phyloP scores from a whole-genome alignment of 2,113 vertebrate species.

The Dolichallabes microphthalmus region DNA sequence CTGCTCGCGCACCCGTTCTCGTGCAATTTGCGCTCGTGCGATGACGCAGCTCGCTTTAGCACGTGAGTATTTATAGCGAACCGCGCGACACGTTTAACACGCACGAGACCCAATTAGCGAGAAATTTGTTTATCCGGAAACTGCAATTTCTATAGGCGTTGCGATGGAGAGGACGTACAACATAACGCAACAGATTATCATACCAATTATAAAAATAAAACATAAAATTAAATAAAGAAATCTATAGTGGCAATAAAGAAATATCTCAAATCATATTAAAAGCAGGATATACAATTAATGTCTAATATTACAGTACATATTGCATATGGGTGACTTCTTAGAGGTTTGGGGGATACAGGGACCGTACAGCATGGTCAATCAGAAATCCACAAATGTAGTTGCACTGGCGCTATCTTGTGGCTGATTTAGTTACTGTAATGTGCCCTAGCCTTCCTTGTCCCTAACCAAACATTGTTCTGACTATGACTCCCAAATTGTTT shows the following conservation, averaged over 20 bases:
- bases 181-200: background rate
- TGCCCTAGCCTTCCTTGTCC: background rate
- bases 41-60: constrained; percentile 50
- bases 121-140: background rate
- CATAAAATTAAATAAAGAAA: background rate
- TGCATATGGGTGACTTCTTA: background rate
- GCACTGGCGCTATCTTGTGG: constrained; percentile 35
- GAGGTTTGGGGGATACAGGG: background rate
- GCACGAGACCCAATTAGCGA: background rate
- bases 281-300: background rate
- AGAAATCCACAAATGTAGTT: background rate
- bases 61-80: constrained; percentile 36
- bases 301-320: background rate
- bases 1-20: constrained; percentile 33
- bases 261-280: background rate
- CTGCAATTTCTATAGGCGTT: background rate
- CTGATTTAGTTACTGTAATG: background rate
- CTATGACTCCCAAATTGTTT: background rate
- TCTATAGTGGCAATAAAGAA: background rate
- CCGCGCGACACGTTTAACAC: background rate
- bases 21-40: constrained; percentile 42
- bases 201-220: background rate
- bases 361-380: background rate
- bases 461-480: background rate
- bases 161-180: background rate